Percentiles rank a stretch among this genome's conserved stretches.
These are phyloP conservation scores for Neoniphon sammara DNA, from an alignment of 2,797 vertebrate genomes.

Conservation along the genomic window DNA sequence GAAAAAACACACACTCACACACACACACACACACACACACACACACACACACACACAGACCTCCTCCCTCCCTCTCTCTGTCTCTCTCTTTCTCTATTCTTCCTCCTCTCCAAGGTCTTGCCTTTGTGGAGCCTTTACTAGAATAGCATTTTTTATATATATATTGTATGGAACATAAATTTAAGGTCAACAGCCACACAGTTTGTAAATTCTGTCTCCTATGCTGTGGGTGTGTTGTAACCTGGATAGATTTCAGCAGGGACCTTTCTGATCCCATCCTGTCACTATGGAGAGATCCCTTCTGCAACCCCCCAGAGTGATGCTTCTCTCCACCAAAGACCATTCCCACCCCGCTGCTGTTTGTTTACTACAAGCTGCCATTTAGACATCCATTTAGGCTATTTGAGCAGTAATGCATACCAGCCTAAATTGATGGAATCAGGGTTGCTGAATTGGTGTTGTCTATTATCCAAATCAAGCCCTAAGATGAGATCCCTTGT, in stretches of 20 bases:
- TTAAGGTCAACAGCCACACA: constrained; percentile 64
- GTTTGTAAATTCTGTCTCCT: constrained; percentile 40
- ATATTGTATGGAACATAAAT: constrained; percentile 50
- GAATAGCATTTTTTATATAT: constrained; percentile 53
- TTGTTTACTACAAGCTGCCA: constrained; percentile 79
- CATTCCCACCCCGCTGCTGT: constrained; percentile 81
- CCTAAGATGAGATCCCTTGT: constrained; percentile 45
- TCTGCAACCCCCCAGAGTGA: constrained; percentile 78
- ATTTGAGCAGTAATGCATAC: constrained; percentile 78
- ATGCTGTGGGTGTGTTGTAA: constrained; percentile 70
- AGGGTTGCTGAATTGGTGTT: constrained; percentile 65
- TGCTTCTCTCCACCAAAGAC: constrained; percentile 69
- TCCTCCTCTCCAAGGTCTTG: constrained; percentile 67
- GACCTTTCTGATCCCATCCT: constrained; percentile 76
- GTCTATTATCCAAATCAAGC: constrained; percentile 65
- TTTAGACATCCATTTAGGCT: constrained; percentile 80
- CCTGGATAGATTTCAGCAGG: constrained; percentile 81
- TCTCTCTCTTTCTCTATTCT: constrained; percentile 35
- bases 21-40: not conserved
- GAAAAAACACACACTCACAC: constrained; percentile 55
- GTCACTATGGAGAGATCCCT: constrained; percentile 82
- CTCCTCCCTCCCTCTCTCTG: constrained; percentile 13
- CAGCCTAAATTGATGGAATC: constrained; percentile 78
- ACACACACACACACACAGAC: constrained; percentile 16
- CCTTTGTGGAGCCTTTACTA: constrained; percentile 65